Conservation (phyloP, 2,888 invertebrate species). For the Augochlorella aurata region DNA sequence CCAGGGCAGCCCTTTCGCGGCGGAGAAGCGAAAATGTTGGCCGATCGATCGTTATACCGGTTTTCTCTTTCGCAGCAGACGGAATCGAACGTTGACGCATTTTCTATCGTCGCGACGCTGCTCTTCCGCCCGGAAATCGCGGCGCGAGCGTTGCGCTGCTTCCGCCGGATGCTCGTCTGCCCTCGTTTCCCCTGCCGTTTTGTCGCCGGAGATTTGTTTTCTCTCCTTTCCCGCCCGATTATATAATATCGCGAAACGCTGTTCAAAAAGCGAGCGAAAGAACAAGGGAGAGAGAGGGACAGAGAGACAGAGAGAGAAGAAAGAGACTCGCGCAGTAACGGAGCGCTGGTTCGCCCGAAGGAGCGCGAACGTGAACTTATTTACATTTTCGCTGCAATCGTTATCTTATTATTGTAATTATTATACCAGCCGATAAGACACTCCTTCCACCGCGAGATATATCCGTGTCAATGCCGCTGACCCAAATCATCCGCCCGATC, state of each 20-base stretch:
- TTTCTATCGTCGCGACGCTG: background rate
- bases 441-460: constrained; percentile 27
- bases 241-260: constrained; percentile 39
- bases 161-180: background rate
- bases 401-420: constrained; percentile 68
- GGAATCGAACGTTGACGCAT: background rate
- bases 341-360: background rate
- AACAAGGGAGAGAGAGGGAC: background rate
- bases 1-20: too few relatives aligned
- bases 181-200: constrained; percentile 12
- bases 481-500: constrained; percentile 56
- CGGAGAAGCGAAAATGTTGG: too few relatives aligned
- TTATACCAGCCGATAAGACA: constrained; percentile 49
- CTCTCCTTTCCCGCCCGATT: constrained; percentile 4
- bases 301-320: background rate
- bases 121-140: constrained; percentile 2
- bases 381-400: constrained; percentile 64
- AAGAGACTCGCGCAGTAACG: constrained; percentile 7
- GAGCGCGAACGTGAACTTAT: constrained; percentile 48
- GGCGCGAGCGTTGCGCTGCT: background rate
- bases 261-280: background rate
- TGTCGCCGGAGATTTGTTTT: background rate
- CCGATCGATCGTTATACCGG: too few relatives aligned
- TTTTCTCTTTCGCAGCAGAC: too few relatives aligned
- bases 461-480: constrained; percentile 63